phyloP scores from a whole-genome alignment of 2,113 vertebrate species.

The Lophius piscatorius region DNA sequence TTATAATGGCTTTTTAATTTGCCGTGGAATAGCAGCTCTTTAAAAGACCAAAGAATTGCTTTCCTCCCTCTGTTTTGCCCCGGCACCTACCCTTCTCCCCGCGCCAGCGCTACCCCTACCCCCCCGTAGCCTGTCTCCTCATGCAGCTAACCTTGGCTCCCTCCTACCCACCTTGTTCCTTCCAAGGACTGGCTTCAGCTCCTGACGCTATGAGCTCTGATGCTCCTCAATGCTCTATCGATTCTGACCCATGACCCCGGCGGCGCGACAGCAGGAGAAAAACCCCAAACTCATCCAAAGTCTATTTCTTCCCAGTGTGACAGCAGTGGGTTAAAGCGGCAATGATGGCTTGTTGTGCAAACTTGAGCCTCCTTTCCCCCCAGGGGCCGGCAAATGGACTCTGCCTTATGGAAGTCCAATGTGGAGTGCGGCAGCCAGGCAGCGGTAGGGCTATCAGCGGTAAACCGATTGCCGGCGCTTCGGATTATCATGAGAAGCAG shows the following conservation, averaged over 20 bases:
- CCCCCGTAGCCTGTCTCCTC: constrained; percentile 16
- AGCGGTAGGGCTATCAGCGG: constrained; percentile 51
- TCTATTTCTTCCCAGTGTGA: constrained; percentile 54
- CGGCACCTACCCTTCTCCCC: background rate
- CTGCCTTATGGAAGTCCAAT: constrained; percentile 56
- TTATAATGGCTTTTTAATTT: constrained; percentile 83
- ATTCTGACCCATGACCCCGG: constrained; percentile 68
- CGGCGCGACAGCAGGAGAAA: constrained; percentile 29
- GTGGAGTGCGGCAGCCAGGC: constrained; percentile 44
- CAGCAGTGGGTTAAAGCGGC: constrained; percentile 64
- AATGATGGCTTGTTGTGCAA: constrained; percentile 68
- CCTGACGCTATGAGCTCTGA: constrained; percentile 38
- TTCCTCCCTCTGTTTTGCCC: constrained; percentile 50
- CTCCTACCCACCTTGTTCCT: constrained; percentile 4
- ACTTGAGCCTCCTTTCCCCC: constrained; percentile 50
- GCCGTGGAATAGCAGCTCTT: constrained; percentile 77
- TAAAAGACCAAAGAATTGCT: constrained; percentile 70
- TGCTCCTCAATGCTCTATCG: constrained; percentile 58
- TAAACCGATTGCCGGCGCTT: constrained; percentile 70
- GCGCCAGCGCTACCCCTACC: too few relatives aligned
- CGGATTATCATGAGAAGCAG: constrained; percentile 75
- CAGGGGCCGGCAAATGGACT: constrained; percentile 68
- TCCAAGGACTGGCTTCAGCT: constrained; percentile 31
- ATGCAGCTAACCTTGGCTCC: constrained; percentile 48
- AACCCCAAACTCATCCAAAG: constrained; percentile 37